Evolutionary conservation across 1,140 invertebrate genomes (phyloP).

Genomic region (Protaetia brevitarsis): DNA sequence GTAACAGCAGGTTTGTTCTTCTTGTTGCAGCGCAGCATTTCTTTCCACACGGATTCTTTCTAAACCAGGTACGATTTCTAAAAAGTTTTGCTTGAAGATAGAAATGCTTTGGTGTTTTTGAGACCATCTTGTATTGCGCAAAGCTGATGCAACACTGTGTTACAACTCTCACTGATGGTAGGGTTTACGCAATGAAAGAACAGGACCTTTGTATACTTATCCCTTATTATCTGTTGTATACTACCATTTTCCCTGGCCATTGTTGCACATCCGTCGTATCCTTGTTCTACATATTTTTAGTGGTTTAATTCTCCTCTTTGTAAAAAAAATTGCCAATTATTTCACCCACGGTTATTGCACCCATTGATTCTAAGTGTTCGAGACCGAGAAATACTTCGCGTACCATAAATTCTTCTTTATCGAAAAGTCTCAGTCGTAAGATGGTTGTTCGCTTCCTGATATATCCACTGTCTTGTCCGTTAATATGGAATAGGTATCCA

Average conservation of each 20-base stretch:
- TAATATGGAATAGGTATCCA: slow-evolving; percentile 33
- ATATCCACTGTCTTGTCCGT: slow-evolving; percentile 41
- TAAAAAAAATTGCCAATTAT: slow-evolving; percentile 32
- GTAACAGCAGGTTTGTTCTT: too few relatives aligned
- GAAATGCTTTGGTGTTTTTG: too few relatives aligned
- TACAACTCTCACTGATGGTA: too few relatives aligned
- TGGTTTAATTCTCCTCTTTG: slow-evolving; percentile 29
- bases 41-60: too few relatives aligned
- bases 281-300: slow-evolving; percentile 29
- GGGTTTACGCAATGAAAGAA: slow-evolving; percentile 44
- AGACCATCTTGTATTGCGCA: too few relatives aligned
- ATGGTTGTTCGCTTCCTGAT: too few relatives aligned
- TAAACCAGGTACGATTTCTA: too few relatives aligned
- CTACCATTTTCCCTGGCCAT: slow-evolving; percentile 36
- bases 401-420: slow-evolving; percentile 27
- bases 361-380: slow-evolving; percentile 33
- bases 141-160: too few relatives aligned
- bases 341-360: slow-evolving; percentile 32
- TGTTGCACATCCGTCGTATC: slow-evolving; percentile 33
- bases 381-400: slow-evolving; percentile 42
- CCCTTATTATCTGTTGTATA: slow-evolving; percentile 35
- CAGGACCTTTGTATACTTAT: slow-evolving; percentile 34
- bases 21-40: too few relatives aligned
- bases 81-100: too few relatives aligned
- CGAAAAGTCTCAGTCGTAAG: too few relatives aligned